phyloP scores from a whole-genome alignment of 1,140 invertebrate genomes.

The Proales similis region DNA sequence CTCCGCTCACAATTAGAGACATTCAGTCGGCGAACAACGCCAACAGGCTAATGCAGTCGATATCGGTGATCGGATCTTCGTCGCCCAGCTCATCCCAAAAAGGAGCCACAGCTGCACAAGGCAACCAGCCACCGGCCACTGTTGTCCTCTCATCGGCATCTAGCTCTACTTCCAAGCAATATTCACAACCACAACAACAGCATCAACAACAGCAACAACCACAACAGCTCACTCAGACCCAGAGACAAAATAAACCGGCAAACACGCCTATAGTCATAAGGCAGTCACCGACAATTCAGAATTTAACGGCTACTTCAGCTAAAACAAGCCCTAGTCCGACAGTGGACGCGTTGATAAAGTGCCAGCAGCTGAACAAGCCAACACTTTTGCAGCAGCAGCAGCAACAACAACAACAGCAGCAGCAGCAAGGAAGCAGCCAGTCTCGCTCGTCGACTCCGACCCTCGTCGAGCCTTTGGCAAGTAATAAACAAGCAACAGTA shows the following conservation, averaged over 20 bases:
- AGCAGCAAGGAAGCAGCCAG: too few species aligned
- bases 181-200: constrained; percentile 8
- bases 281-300: background rate
- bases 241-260: background rate
- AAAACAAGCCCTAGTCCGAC: background rate
- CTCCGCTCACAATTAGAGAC: too few species aligned
- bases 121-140: too few species aligned
- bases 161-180: constrained; percentile 7
- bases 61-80: too few species aligned
- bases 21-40: too few species aligned
- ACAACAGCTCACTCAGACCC: background rate
- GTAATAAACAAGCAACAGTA: too few species aligned
- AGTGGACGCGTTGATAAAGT: too few species aligned
- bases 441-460: too few species aligned
- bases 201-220: constrained; percentile 28
- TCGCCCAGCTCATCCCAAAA: too few species aligned
- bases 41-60: too few species aligned
- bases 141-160: background rate
- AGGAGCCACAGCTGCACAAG: too few species aligned
- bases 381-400: background rate
- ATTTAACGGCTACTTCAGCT: background rate
- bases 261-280: background rate
- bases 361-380: background rate
- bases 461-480: too few species aligned
- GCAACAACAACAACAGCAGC: background rate